Base-by-base conservation (phyloP, 1,140 invertebrate genomes). In the Eriocheir sinensis region DNA sequence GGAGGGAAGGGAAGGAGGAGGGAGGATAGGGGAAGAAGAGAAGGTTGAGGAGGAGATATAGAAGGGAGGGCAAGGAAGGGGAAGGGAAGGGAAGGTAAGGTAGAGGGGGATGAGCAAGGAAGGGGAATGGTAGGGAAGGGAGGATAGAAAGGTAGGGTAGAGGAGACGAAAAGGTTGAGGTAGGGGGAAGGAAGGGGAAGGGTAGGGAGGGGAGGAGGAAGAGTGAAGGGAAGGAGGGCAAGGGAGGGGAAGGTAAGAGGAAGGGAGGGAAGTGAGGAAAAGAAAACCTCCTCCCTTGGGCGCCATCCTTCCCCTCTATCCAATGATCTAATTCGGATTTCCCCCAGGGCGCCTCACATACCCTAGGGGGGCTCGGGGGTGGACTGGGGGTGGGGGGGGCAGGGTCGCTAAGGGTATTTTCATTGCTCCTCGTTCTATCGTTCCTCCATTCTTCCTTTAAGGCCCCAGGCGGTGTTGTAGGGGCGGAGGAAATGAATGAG, bases 251-350 rank as follows among this genome's bases (percentile, higher is more conserved):
- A 72, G 60, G 21, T n/a, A n/a, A n/a, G 21, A n/a, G 60, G 17
- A n/a, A n/a, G 27, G 60, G 12, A 72, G 27, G 6, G 60, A n/a
- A 72, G 12, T 21, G 27, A 72, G 27, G 27, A 72, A n/a, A 72
- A 72, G 60, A 72, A 72, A 72, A n/a, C 60, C 21, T 72, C 60
- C 60, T 72, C 60, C 60, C 60, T 21, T 21, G 60, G 60, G 60
- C 60, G 60, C 60, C 60, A 72, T 72, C 60, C 60, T 72, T 72
- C 60, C 60, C 60, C 60, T 72, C 12, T n/a, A 27, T 72, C 60
- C 60, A 72, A 72, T 72, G 60, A 72, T 72, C 60, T 72, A 72
- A 72, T 72, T 72, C 60, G 27, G 60, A 72, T 72, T 72, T 48
- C n/a, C 60, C 60, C 60, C 60, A 72, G 60, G 60, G 60, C 60